Percentiles rank a stretch among this genome's conserved stretches.
Evolutionary conservation across 2,797 vertebrate species (phyloP).

Genomic region (Lepilemur septentrionalis): DNA sequence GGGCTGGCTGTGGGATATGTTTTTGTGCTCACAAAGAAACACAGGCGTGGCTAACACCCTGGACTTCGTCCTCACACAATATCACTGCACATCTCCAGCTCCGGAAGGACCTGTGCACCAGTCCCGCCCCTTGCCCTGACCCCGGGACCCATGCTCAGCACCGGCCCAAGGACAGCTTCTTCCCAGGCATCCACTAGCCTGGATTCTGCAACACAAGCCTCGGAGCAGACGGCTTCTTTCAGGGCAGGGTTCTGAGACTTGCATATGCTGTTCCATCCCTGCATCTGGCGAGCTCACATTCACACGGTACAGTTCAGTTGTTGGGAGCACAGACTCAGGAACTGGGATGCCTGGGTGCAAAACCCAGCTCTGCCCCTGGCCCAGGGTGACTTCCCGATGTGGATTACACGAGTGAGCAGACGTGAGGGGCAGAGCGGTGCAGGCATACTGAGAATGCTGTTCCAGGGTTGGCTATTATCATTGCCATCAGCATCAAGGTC

Average conservation of each 20-base stretch:
- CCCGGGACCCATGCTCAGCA: neutral
- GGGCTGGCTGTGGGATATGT: neutral
- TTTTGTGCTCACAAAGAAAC: conserved; percentile 27
- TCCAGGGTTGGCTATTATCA: no score
- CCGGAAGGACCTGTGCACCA: neutral
- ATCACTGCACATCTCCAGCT: neutral
- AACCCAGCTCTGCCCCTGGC: neutral
- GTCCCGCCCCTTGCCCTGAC: neutral
- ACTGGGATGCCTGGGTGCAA: neutral
- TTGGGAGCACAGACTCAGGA: neutral
- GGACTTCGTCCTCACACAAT: neutral
- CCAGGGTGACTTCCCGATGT: neutral
- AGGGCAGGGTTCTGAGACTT: fast-evolving
- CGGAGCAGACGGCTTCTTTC: fast-evolving
- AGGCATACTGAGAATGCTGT: neutral
- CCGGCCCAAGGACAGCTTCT: neutral
- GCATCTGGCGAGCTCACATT: neutral
- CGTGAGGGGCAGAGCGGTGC: fast-evolving
- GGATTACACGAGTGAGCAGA: neutral
- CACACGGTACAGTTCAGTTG: fast-evolving
- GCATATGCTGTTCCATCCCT: neutral
- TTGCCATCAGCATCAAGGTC: neutral
- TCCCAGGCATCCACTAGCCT: neutral
- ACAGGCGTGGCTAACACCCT: neutral
- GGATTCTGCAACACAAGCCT: neutral